These are phyloP conservation scores for Potorous gilbertii DNA, from an alignment of 2,797 vertebrate genomes.

Conservation along the genomic window DNA sequence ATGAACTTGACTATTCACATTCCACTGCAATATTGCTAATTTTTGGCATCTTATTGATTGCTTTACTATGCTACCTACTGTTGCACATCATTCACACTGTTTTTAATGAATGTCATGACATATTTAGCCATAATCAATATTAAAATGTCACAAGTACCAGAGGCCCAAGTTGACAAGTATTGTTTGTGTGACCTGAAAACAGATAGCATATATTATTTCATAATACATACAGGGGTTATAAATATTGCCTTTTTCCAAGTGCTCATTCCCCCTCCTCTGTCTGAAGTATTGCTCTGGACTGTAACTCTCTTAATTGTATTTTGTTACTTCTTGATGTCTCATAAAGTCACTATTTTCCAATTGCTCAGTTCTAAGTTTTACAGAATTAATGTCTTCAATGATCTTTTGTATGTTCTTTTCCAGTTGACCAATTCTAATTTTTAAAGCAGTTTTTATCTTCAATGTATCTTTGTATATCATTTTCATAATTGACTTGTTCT, in stretches of 20 bases:
- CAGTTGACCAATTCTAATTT: no score
- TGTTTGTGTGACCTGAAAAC: background rate
- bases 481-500: no score
- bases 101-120: constrained; percentile 26
- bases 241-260: background rate
- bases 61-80: constrained; percentile 6
- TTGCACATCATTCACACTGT: background rate
- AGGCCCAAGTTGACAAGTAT: background rate
- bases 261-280: background rate
- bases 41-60: constrained; percentile 42
- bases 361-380: no score
- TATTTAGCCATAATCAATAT: background rate
- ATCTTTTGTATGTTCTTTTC: no score
- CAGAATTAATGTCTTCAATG: no score
- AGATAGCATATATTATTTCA: background rate
- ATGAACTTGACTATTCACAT: constrained; percentile 14
- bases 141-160: background rate
- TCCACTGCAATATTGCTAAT: background rate
- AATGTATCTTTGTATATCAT: no score
- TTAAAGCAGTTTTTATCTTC: no score
- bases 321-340: background rate
- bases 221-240: background rate
- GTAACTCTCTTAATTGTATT: background rate
- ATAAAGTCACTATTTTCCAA: no score
- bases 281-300: background rate